Conservation (phyloP, 37 sponge, comb jelly and placozoan species). For the Crambe crambe region DNA sequence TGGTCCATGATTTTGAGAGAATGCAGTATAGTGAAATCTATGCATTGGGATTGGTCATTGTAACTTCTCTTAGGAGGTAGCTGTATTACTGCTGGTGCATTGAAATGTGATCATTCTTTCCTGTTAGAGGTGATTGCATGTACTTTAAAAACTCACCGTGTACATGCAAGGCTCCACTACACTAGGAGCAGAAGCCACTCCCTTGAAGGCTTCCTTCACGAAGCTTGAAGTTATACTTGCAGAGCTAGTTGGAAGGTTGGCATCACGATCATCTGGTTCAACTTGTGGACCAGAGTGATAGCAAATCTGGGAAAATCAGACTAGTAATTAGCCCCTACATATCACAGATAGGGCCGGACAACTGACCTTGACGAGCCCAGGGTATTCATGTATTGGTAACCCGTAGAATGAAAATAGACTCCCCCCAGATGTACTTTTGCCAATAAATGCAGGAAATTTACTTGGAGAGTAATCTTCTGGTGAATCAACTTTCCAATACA, state of each 20-base stretch:
- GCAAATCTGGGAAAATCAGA: slow-evolving; percentile 25
- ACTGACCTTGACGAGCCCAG: slow-evolving; percentile 83
- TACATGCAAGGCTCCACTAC: slow-evolving; percentile 69
- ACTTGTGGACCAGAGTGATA: slow-evolving; percentile 11
- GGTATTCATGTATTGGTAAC: slow-evolving; percentile 77
- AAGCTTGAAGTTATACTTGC: background rate
- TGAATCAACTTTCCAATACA: slow-evolving; percentile 67
- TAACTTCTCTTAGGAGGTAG: no score
- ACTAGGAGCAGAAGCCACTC: slow-evolving; percentile 32
- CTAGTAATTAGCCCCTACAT: no score
- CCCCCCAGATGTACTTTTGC: background rate
- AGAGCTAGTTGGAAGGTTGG: background rate
- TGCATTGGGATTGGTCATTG: no score
- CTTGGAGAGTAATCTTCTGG: slow-evolving; percentile 23
- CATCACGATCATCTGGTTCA: slow-evolving; percentile 53
- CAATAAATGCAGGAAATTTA: slow-evolving; percentile 62
- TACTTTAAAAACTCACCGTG: slow-evolving; percentile 66
- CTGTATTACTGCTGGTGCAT: no score
- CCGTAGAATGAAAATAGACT: slow-evolving; percentile 41
- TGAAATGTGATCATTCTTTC: no score
- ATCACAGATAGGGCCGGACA: no score
- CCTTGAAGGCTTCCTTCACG: slow-evolving; percentile 21
- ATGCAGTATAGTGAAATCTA: no score
- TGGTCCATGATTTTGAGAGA: no score
- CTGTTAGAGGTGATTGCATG: no score